Base-by-base conservation (phyloP, 2,888 invertebrate species). In the Gymnocheta viridis region DNA sequence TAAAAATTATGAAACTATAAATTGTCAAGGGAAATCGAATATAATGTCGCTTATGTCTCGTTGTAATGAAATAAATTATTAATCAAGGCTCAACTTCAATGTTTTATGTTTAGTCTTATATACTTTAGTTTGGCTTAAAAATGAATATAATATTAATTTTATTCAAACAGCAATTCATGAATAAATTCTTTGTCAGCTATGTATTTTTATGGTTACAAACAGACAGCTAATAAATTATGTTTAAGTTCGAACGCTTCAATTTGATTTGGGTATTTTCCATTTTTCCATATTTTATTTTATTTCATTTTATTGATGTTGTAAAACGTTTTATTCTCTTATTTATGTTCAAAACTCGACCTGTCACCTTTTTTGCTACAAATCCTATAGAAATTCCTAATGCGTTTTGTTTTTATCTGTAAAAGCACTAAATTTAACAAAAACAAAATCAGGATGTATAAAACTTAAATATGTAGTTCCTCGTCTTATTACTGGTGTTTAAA, bases 161-260 rank as follows among this genome's bases (percentile, higher is more conserved):
- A n/a, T n/a, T n/a, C n/a, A n/a, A n/a, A n/a, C n/a, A n/a, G n/a
- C n/a, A n/a, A 49, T 22, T 19, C 22, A 49, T 4, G 49, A 49
- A 49, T 49, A 49, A 49, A 49, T 49, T 49, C 12, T 22, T 2
- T 19, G 49, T 9, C 49, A 12, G 22, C 1, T 49, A 9, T 5
- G 4, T 12, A 22, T 19, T 17, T 44, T 19, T 49, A n/a, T 5
- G 1, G 0, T 2, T 19, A 47, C 2, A 64, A 12, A 29, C 29
- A 47, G 47, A 29, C 22, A 49, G 47, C 72, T 73, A 80, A 81
- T 74, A 81, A 81, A 81, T 81, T 81, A 81, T 54, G 51, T 60
- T 67, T 69, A 60, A 69, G 56, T 67, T 74, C 81, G 69, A 76
- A 82, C 69, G 70, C 56, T 76, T 69, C 56, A 74, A 70, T 70